Conservation (phyloP, 2,113 vertebrate genomes). For the Aspidoscelis tigris region DNA sequence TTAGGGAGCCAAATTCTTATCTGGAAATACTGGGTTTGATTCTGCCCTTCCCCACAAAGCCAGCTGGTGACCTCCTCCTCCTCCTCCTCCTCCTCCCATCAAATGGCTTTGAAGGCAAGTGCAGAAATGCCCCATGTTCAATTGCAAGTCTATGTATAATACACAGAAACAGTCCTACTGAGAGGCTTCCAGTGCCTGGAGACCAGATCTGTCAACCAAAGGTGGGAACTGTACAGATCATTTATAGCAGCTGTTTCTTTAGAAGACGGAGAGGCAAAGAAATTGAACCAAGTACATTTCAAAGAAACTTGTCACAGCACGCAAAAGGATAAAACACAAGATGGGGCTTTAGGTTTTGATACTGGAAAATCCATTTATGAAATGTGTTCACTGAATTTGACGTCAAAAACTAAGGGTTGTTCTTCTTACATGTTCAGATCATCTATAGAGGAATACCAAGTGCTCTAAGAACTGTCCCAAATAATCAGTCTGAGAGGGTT, state of each 20-base stretch:
- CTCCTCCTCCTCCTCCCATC: too few species aligned
- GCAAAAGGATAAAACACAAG: conserved; percentile 49
- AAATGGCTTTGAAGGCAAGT: too few species aligned
- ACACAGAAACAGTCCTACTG: neutral
- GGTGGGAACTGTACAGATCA: conserved; percentile 32
- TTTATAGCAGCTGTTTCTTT: conserved; percentile 55
- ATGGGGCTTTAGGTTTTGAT: conserved; percentile 39
- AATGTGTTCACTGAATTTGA: conserved; percentile 51
- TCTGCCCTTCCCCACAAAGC: too few species aligned
- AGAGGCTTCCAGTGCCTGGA: neutral
- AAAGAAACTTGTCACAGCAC: conserved; percentile 43
- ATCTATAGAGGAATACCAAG: conserved; percentile 12
- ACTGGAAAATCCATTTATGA: conserved; percentile 48
- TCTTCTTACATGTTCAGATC: conserved; percentile 27
- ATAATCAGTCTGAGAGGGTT: conserved; percentile 9
- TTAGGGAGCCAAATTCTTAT: too few species aligned
- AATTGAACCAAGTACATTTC: conserved; percentile 40
- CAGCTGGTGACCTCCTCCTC: too few species aligned
- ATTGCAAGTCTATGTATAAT: neutral
- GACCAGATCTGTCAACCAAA: neutral
- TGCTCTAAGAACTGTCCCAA: conserved; percentile 40
- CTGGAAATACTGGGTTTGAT: too few species aligned
- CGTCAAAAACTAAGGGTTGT: conserved; percentile 19
- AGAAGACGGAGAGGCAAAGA: conserved; percentile 33
- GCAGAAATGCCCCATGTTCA: too few species aligned